Evolutionary conservation across 2,113 vertebrate genomes (phyloP), one percentile per base, ranked within the genome.

Genomic region (Verasper variegatus): DNA sequence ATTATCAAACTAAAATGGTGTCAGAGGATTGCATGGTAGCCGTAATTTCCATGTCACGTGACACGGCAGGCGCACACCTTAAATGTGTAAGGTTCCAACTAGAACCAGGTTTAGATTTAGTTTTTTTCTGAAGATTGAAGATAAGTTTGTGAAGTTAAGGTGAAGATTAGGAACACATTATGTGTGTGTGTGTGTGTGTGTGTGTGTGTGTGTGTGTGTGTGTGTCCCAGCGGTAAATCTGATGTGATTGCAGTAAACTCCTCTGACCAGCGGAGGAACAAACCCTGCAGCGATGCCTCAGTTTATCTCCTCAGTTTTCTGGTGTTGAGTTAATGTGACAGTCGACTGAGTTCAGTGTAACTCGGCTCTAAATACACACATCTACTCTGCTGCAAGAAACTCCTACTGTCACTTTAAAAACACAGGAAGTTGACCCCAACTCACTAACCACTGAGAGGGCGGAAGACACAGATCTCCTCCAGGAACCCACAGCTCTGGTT

Each of bases 311-410:
- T 68, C 55, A 31, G 59, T 68, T 27, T 73, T 23, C 45, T 14
- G 63, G 57, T 17, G 58, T 62, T 71, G 21, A 78, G 85, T 56
- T 45, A 37, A 20, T 59, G 62, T 84, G 74, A 83, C 78, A 52
- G 64, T 23, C 2, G 27, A 76, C 62, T n/a, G 49, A 31, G 69
- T 71, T 71, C 69, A 31, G 24, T 73, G 26, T 2, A 49, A 45
- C 21, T 47, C 14, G 18, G 49, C 64, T 31, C 49, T 55, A 21
- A 42, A 78, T 31, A 70, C 11, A 65, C 31, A 42, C 51, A 5
- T 18, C 42, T 18, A 17, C 20, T 18, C 62, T 23, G 13, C 62
- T 2, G 51, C 51, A 49, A 1, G 3, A 11, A 67, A 62, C 55
- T 40, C 40, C 40, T 11, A 2, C 45, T 54, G 69, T 45, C 61